Evolutionary conservation across 2,797 vertebrate species (phyloP).

Genomic region (Mormyrops attenuatus): DNA sequence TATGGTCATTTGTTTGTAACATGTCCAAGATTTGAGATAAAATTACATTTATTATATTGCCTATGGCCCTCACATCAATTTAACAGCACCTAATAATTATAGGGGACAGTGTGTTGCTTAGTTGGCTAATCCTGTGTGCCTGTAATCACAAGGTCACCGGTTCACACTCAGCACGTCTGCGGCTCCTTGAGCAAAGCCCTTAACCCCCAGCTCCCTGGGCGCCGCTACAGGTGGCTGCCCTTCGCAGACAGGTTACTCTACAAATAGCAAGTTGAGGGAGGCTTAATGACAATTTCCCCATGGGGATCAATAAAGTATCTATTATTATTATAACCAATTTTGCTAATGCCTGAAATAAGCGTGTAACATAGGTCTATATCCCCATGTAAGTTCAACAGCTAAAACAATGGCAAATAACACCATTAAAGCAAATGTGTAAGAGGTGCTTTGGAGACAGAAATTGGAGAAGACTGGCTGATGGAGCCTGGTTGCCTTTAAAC

Average conservation of each 20-base stretch:
- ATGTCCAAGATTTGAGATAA: not conserved
- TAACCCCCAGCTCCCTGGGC: too few species aligned
- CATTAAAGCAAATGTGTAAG: not conserved
- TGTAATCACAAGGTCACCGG: too few species aligned
- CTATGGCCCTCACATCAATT: not conserved
- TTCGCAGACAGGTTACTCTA: too few species aligned
- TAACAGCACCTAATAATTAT: not conserved
- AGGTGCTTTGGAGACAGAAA: not conserved
- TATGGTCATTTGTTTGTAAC: not conserved
- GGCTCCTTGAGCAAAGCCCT: too few species aligned
- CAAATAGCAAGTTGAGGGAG: too few species aligned
- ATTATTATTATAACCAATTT: not conserved
- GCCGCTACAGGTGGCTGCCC: too few species aligned
- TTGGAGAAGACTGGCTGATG: not conserved
- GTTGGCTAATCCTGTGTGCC: too few species aligned
- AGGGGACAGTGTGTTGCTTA: too few species aligned
- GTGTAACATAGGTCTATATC: not conserved
- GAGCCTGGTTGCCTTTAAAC: not conserved
- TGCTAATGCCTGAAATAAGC: not conserved
- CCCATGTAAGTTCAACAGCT: not conserved
- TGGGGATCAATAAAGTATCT: too few species aligned
- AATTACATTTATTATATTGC: not conserved
- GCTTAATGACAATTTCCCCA: too few species aligned
- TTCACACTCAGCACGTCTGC: too few species aligned
- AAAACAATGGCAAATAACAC: not conserved